These are phyloP conservation scores for Porites evermanni DNA, from an alignment of 92 coral and sea anemone species.

Conservation along the genomic window DNA sequence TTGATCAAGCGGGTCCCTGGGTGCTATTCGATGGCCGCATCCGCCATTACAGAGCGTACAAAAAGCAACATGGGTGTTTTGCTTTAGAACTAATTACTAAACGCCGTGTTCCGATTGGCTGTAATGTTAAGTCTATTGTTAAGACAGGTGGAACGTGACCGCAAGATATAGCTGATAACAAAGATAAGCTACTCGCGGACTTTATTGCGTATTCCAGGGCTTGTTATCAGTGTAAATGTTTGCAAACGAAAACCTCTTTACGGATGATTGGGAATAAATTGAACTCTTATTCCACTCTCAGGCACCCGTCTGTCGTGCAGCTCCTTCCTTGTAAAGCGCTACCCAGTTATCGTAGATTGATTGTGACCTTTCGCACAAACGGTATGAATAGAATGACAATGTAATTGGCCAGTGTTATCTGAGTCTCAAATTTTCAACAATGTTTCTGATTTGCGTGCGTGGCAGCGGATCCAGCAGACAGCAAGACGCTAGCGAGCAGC, in stretches of 20 bases:
- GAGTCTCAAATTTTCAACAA: slow-evolving; percentile 66
- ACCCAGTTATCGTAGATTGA: not conserved
- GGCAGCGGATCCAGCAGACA: slow-evolving; percentile 75
- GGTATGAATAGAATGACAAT: slow-evolving; percentile 74
- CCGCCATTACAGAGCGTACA: slow-evolving; percentile 52
- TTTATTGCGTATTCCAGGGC: slow-evolving; percentile 57
- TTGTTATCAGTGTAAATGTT: slow-evolving; percentile 76
- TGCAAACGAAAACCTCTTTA: slow-evolving; percentile 72
- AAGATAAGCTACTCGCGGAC: slow-evolving; percentile 67
- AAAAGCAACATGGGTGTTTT: slow-evolving; percentile 60
- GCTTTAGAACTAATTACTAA: slow-evolving; percentile 66
- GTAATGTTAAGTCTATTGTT: slow-evolving; percentile 57
- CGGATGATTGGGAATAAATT: slow-evolving; percentile 61
- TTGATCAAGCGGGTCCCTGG: slow-evolving; percentile 32
- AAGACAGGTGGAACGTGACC: slow-evolving; percentile 93
- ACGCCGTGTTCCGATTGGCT: slow-evolving; percentile 64
- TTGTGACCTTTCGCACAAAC: slow-evolving; percentile 70
- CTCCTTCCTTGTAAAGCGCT: slow-evolving; percentile 10
- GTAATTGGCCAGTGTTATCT: slow-evolving; percentile 84
- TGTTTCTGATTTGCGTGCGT: slow-evolving; percentile 74
- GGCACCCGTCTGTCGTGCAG: slow-evolving; percentile 29
- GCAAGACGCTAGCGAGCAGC: slow-evolving; percentile 86
- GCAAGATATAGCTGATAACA: slow-evolving; percentile 69
- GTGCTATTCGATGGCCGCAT: slow-evolving; percentile 28
- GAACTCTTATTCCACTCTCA: slow-evolving; percentile 30